Conservation (phyloP, 2,888 invertebrate species). For the Drepanosiphum platanoidis region DNA sequence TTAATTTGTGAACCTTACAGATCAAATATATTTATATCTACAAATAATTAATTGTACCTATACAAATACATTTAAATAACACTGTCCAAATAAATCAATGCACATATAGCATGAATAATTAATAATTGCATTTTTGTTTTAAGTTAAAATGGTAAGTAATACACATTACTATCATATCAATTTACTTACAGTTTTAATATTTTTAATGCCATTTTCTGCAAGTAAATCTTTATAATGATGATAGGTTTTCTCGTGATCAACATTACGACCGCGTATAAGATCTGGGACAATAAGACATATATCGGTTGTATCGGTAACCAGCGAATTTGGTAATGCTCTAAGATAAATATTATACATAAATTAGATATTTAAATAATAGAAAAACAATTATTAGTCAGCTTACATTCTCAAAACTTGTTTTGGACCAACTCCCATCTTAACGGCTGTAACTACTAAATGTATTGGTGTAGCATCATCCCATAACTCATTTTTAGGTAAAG, state of each 20-base stretch:
- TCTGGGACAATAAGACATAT: conserved; percentile 84
- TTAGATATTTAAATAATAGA: background rate
- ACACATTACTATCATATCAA: background rate
- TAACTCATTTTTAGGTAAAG: conserved; percentile 69
- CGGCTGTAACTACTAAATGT: conserved; percentile 72
- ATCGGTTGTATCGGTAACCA: conserved; percentile 75
- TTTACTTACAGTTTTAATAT: conserved; percentile 62
- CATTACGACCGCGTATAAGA: conserved; percentile 75
- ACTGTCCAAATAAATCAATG: too few species aligned
- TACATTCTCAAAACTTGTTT: conserved; percentile 62
- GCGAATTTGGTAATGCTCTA: conserved; percentile 71
- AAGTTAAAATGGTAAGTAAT: background rate
- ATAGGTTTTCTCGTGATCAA: conserved; percentile 80
- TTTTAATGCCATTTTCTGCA: conserved; percentile 54
- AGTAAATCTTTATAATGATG: conserved; percentile 71
- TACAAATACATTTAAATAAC: background rate
- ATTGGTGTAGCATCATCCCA: conserved; percentile 71
- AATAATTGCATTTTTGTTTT: too few species aligned
- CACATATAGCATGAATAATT: too few species aligned
- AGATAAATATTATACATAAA: background rate
- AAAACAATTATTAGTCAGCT: background rate
- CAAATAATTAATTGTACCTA: background rate
- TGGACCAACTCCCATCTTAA: conserved; percentile 73
- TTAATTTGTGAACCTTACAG: too few species aligned
- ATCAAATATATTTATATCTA: too few species aligned